phyloP scores from a whole-genome alignment of 1,140 invertebrate genomes.

The Belonocnema kinseyi region DNA sequence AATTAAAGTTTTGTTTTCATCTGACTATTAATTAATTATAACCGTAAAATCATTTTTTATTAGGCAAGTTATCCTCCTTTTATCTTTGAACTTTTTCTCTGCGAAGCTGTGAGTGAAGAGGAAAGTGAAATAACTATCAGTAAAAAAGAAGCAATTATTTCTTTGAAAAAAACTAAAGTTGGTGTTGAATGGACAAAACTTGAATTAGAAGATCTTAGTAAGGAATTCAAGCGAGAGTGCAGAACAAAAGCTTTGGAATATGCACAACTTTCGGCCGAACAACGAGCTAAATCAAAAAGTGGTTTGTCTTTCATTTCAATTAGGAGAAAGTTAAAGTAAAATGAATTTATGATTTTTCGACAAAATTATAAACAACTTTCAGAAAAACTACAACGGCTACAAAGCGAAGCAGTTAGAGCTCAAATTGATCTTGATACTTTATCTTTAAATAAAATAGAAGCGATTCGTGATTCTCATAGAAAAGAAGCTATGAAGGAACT shows the following conservation, averaged over 20 bases:
- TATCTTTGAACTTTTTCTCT: constrained; percentile 81
- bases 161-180: constrained; percentile 77
- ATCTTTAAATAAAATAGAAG: constrained; percentile 77
- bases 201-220: constrained; percentile 73
- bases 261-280: constrained; percentile 71
- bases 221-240: constrained; percentile 76
- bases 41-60: constrained; percentile 34
- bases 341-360: constrained; percentile 14
- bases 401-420: constrained; percentile 77
- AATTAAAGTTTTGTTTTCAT: constrained; percentile 45
- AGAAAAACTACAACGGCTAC: constrained; percentile 69
- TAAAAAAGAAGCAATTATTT: constrained; percentile 77
- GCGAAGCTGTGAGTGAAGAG: constrained; percentile 75
- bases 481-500: constrained; percentile 81
- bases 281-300: constrained; percentile 74
- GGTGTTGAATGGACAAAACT: constrained; percentile 77
- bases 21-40: constrained; percentile 28
- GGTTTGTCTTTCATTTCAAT: constrained; percentile 63
- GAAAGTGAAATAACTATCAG: constrained; percentile 78
- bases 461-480: constrained; percentile 76
- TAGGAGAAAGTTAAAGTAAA: neutral
- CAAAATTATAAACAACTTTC: constrained; percentile 31
- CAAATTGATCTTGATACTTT: constrained; percentile 79
- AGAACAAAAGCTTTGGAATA: constrained; percentile 76
- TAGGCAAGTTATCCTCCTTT: constrained; percentile 81